phyloP scores from a whole-genome alignment of 1,140 invertebrate species.

The Drosophila santomea region DNA sequence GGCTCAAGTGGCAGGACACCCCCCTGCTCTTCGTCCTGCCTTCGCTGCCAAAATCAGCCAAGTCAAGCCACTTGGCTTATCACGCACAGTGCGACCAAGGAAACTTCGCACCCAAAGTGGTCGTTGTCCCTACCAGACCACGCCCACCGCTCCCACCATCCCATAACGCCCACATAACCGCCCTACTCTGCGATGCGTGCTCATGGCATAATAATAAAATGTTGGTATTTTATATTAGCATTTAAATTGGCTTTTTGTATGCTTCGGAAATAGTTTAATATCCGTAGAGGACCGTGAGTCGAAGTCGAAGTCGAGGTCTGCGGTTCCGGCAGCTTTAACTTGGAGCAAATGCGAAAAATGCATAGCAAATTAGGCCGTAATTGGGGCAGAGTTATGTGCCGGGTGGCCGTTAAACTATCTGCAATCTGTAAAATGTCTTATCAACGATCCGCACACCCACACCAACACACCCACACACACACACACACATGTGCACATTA shows the following conservation, averaged over 20 bases:
- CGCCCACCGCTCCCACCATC: constrained; percentile 2
- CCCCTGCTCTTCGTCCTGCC: constrained; percentile 6
- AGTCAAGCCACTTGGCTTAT: constrained; percentile 73
- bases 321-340: constrained; percentile 63
- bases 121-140: constrained; percentile 36
- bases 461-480: constrained; percentile 1
- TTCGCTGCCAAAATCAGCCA: constrained; percentile 64
- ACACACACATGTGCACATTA: background rate
- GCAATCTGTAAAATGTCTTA: constrained; percentile 67
- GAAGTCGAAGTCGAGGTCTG: constrained; percentile 21
- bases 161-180: constrained; percentile 3
- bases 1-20: constrained; percentile 41
- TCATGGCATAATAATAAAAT: constrained; percentile 83
- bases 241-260: constrained; percentile 84
- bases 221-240: constrained; percentile 84
- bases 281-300: constrained; percentile 54
- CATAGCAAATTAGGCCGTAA: constrained; percentile 71
- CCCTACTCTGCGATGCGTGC: constrained; percentile 54
- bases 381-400: constrained; percentile 61
- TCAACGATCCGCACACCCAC: constrained; percentile 31
- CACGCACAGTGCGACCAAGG: constrained; percentile 67
- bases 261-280: constrained; percentile 83
- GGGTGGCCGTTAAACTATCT: constrained; percentile 27
- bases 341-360: constrained; percentile 50
- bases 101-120: constrained; percentile 64